Evolutionary conservation across 2,797 vertebrate genomes (phyloP).

Genomic region (Labeo calbasu): DNA sequence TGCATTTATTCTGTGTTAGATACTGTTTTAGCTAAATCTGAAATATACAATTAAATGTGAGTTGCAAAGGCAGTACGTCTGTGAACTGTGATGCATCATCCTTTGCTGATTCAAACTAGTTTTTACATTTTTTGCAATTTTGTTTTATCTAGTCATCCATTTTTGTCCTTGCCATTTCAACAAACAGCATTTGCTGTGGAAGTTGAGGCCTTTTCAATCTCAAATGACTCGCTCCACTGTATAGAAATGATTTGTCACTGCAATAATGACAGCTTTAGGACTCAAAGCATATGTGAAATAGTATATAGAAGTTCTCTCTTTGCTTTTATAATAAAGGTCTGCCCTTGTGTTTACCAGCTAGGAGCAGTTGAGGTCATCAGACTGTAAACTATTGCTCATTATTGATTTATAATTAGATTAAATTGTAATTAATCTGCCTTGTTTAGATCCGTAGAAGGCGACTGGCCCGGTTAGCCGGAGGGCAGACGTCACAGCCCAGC

Average conservation of each 20-base stretch:
- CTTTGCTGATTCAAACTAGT: not conserved
- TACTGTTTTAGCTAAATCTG: not conserved
- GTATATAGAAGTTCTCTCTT: not conserved
- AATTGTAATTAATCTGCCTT: not conserved
- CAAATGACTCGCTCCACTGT: conserved; percentile 42
- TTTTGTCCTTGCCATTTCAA: conserved; percentile 33
- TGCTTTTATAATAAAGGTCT: not conserved
- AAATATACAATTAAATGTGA: not conserved
- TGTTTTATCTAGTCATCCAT: conserved; percentile 21
- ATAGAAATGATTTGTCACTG: conserved; percentile 21
- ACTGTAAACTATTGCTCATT: conserved; percentile 11
- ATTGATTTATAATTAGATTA: conserved; percentile 20
- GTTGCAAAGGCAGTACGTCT: not conserved
- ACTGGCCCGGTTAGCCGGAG: conserved; percentile 92
- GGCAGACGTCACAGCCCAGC: conserved; percentile 91
- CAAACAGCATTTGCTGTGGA: conserved; percentile 28
- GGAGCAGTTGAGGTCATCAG: not conserved
- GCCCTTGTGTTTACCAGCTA: not conserved
- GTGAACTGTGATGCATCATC: not conserved
- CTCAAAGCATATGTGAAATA: not conserved
- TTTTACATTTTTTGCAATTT: not conserved
- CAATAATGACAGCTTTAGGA: not conserved
- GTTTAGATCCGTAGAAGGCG: conserved; percentile 93
- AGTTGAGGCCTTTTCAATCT: conserved; percentile 30
- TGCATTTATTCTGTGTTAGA: not conserved